Conservation (phyloP, 2,797 vertebrate genomes). For the Ceyx erithaca region DNA sequence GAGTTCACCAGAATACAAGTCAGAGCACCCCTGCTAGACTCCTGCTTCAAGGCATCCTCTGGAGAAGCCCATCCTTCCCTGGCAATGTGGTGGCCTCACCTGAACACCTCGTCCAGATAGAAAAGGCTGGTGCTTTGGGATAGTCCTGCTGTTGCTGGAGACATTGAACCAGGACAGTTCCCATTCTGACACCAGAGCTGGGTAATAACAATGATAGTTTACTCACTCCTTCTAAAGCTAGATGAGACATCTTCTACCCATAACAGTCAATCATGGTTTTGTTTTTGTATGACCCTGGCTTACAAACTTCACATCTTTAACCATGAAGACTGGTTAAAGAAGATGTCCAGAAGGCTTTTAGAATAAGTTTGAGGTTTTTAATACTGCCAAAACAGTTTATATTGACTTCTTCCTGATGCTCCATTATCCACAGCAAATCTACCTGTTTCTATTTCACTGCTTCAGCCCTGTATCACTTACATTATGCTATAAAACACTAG, state of each 20-base stretch:
- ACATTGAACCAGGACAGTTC: background rate
- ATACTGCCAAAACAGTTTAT: background rate
- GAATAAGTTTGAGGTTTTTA: background rate
- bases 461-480: background rate
- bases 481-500: background rate
- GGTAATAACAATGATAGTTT: accelerated
- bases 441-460: background rate
- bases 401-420: background rate
- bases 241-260: background rate
- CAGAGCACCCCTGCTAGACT: background rate
- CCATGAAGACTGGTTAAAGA: no score
- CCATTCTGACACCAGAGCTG: background rate
- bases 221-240: background rate
- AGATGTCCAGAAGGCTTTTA: background rate
- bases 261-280: background rate
- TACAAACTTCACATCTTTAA: background rate
- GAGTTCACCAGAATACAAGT: background rate
- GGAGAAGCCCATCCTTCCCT: background rate
- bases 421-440: background rate
- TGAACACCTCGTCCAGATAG: background rate
- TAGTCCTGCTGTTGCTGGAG: background rate
- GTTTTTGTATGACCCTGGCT: background rate
- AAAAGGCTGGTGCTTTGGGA: background rate
- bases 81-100: background rate
- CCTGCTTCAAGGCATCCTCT: background rate